Percentiles rank a stretch among this genome's conserved stretches.
Conservation (phyloP, 2,797 vertebrate species). For the Argya squamiceps region DNA sequence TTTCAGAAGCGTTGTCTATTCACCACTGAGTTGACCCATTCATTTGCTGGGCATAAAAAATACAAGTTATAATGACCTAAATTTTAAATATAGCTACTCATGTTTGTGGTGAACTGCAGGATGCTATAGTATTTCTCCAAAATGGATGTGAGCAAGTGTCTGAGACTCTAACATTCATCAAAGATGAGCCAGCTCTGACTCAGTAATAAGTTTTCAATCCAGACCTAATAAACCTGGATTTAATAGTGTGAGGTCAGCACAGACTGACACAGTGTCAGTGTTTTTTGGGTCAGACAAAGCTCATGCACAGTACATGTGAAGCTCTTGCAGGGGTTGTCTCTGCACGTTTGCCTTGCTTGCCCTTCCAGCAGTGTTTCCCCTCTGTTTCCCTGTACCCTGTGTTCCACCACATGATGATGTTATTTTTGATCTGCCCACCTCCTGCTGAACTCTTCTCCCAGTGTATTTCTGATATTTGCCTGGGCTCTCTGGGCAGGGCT, state of each 20-base stretch:
- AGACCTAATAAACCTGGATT: background rate
- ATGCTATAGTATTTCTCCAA: background rate
- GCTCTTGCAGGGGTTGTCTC: background rate
- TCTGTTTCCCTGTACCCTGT: background rate
- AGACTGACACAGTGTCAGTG: background rate
- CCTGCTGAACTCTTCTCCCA: background rate
- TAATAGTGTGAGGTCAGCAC: background rate
- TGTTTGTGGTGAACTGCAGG: background rate
- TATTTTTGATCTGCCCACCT: background rate
- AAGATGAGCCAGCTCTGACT: background rate
- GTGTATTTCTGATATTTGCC: accelerated
- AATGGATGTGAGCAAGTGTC: background rate
- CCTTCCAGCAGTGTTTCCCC: background rate
- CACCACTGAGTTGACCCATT: background rate
- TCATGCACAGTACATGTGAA: background rate
- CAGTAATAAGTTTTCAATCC: background rate
- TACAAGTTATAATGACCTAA: background rate
- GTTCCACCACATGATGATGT: background rate
- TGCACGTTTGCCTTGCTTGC: background rate
- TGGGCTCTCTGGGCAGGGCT: background rate
- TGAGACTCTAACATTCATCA: background rate
- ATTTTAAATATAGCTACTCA: background rate
- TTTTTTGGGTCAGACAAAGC: background rate
- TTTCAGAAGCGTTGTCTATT: background rate
- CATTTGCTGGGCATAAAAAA: background rate